Evolutionary conservation across 1,140 invertebrate genomes (phyloP).

Genomic region (Cotesia typhae): DNA sequence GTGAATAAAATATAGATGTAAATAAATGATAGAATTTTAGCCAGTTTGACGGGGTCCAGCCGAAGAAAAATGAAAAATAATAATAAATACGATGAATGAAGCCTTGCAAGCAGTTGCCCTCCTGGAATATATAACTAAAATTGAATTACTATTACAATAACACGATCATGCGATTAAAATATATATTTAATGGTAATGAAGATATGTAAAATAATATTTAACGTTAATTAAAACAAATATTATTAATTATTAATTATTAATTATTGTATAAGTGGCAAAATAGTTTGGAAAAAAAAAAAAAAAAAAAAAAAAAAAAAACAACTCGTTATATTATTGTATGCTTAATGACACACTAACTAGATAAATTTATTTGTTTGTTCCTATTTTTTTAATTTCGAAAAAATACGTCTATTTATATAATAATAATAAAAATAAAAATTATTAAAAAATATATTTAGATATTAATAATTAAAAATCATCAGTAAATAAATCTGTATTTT

Average conservation of each 20-base stretch:
- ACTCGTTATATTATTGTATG: conserved; percentile 55
- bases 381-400: conserved; percentile 22
- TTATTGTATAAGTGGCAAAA: conserved; percentile 49
- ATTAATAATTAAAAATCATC: conserved; percentile 15
- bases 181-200: conserved; percentile 23
- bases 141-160: neutral
- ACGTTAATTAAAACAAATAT: conserved; percentile 53
- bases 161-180: conserved; percentile 23
- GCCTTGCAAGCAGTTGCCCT: conserved; percentile 1
- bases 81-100: too few relatives aligned
- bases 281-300: conserved; percentile 46
- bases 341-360: conserved; percentile 56
- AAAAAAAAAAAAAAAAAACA: conserved; percentile 52
- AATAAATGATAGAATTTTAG: too few relatives aligned
- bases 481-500: conserved; percentile 30
- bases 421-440: conserved; percentile 44
- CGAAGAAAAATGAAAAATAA: too few relatives aligned
- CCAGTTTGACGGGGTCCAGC: too few relatives aligned
- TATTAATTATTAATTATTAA: conserved; percentile 40
- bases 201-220: conserved; percentile 60
- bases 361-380: conserved; percentile 40
- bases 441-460: conserved; percentile 35
- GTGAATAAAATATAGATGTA: too few relatives aligned
- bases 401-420: conserved; percentile 49
- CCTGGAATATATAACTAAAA: conserved; percentile 9